Base-by-base conservation (phyloP, 2,888 invertebrate species). In the Conomelus anceps region DNA sequence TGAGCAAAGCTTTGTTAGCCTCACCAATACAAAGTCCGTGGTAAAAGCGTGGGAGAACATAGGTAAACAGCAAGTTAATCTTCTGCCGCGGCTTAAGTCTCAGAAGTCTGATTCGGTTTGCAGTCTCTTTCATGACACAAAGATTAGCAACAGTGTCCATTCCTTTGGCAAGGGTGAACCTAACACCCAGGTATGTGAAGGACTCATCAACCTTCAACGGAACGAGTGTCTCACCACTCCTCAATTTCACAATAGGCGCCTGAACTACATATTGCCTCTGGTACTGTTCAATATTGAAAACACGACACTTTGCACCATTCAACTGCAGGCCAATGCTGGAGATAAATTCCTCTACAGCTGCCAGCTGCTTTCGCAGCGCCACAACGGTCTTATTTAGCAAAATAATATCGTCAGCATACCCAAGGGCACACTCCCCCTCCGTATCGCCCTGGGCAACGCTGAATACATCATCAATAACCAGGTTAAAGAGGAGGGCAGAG, bases 401-500 rank as follows among this genome's bases (percentile, higher is more conserved):
- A 0, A 90, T 11, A 0, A 91, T 63, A 24, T 91, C 90, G 85
- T 90, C 90, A 0, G 89, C 90, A 34, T 89, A 90, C 0, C 89
- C 90, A 9, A 90, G 23, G 17, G n/a, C n/a, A n/a, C n/a, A n/a
- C n/a, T n/a, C n/a, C n/a, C 88, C 63, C 1, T 23, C 85, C 3
- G 23, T 41, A 22, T 22, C 24, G 0, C 17, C 22, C 17, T 89
- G 29, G 0, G 88, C 85, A 0, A 63, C 22, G 11, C 0, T 3
- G 23, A 90, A 26, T 11, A 90, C 23, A 0, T 84, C n/a, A 23
- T 90, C 90, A 26, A 90, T 9, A 1, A 89, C 84, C 1, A 89
- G 7, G 86, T 90, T 90, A 86, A 90, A 90, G n/a, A 90, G 89
- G 0, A 90, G 26, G 4, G 90, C 89, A 1, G 90, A 90, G 0